Evolutionary conservation across 2,113 vertebrate species (phyloP).

Genomic region (Spizaetus ornatus): DNA sequence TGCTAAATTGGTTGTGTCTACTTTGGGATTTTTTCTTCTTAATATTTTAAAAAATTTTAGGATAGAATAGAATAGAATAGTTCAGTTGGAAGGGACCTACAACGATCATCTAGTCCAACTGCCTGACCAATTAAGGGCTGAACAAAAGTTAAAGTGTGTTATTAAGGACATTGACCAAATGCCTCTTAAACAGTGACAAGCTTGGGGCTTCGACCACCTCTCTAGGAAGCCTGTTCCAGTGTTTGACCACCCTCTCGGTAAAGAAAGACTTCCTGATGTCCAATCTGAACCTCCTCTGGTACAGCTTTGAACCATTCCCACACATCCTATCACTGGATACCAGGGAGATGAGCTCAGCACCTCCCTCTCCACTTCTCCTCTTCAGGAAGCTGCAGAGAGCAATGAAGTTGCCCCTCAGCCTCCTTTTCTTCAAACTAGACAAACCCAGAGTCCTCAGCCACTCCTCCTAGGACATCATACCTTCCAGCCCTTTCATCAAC

Average conservation of each 20-base stretch:
- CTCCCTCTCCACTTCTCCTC: background rate
- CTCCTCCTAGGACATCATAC: background rate
- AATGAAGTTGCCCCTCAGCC: too few relatives aligned
- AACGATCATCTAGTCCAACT: background rate
- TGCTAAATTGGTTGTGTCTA: background rate
- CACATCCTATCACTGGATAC: background rate
- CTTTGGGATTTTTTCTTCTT: accelerated
- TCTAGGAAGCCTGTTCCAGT: background rate
- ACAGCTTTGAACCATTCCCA: background rate
- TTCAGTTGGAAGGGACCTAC: background rate
- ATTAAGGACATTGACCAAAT: background rate
- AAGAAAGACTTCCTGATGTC: background rate
- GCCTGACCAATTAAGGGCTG: background rate
- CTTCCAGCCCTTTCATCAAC: background rate
- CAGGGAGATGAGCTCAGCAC: background rate
- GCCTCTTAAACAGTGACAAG: background rate
- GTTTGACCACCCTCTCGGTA: background rate
- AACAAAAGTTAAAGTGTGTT: background rate
- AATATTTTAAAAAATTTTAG: background rate
- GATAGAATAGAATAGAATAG: background rate
- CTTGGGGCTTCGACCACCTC: background rate
- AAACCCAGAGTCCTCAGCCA: accelerated
- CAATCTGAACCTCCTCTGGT: background rate
- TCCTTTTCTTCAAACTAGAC: background rate
- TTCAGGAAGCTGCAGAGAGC: background rate